Conservation (phyloP, 1,140 invertebrate genomes). For the Ooceraea biroi region DNA sequence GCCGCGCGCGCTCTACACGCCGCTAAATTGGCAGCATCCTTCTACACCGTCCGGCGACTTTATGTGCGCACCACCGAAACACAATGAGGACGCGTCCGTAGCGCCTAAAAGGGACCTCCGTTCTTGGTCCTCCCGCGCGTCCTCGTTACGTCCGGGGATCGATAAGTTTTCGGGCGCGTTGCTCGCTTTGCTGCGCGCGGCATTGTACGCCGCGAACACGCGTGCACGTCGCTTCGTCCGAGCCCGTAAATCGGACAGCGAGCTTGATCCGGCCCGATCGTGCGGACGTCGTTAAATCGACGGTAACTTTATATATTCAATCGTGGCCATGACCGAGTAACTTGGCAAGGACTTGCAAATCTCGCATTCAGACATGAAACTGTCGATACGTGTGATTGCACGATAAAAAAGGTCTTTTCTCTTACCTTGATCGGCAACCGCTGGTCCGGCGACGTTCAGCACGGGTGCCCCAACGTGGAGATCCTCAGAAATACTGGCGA, state of each 20-base stretch:
- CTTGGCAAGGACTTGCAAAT: neutral
- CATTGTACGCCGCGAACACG: slow-evolving; percentile 10
- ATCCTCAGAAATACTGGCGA: slow-evolving; percentile 93
- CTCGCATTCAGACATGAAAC: neutral
- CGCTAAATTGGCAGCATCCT: slow-evolving; percentile 68
- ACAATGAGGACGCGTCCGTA: slow-evolving; percentile 68
- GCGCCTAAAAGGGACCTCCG: slow-evolving; percentile 50
- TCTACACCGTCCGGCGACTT: slow-evolving; percentile 62
- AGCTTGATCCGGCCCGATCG: neutral
- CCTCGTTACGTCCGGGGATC: slow-evolving; percentile 35
- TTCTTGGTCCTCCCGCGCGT: slow-evolving; percentile 63
- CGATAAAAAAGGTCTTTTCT: neutral
- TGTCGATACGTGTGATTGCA: neutral
- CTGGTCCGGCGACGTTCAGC: slow-evolving; percentile 91
- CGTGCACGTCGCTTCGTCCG: neutral
- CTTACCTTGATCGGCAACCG: slow-evolving; percentile 88
- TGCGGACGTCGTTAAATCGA: slow-evolving; percentile 2
- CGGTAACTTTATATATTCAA: neutral
- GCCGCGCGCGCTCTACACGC: slow-evolving; percentile 18
- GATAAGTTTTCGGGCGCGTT: slow-evolving; percentile 19
- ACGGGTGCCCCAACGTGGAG: slow-evolving; percentile 91
- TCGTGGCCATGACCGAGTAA: neutral
- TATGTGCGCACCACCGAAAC: slow-evolving; percentile 66
- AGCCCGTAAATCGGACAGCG: slow-evolving; percentile 3
- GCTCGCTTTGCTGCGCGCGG: neutral